Conservation (phyloP, 2,113 vertebrate genomes). For the Xiphorhynchus elegans region DNA sequence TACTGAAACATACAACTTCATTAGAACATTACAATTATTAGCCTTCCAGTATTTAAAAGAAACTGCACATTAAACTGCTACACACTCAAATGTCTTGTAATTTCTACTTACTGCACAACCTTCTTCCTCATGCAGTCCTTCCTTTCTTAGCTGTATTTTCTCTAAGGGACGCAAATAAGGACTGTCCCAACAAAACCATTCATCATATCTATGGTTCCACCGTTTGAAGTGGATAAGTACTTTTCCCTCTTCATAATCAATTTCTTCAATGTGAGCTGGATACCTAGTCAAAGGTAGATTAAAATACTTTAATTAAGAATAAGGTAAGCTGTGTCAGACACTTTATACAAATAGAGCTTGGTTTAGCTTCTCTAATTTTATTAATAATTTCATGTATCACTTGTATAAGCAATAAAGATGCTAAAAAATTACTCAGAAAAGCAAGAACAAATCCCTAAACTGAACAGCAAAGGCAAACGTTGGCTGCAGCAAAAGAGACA, state of each 20-base stretch:
- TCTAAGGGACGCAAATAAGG: slow-evolving; percentile 91
- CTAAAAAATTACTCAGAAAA: not conserved
- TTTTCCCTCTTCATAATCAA: slow-evolving; percentile 92
- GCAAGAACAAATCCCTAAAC: not conserved
- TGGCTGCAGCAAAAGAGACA: not conserved
- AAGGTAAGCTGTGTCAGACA: not conserved
- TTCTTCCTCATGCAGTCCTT: slow-evolving; percentile 87
- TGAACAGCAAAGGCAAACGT: not conserved
- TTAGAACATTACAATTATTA: not conserved
- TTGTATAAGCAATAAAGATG: not conserved
- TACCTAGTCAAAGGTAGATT: slow-evolving; percentile 81
- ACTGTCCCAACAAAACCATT: slow-evolving; percentile 97
- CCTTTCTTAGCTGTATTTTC: slow-evolving; percentile 90
- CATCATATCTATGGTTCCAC: slow-evolving; percentile 96
- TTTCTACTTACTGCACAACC: slow-evolving; percentile 82
- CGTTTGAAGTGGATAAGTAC: slow-evolving; percentile 93
- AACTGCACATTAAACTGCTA: not conserved
- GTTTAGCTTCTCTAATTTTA: not conserved
- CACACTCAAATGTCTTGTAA: not conserved
- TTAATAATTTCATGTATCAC: not conserved
- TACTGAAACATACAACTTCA: not conserved
- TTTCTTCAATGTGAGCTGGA: slow-evolving; percentile 92
- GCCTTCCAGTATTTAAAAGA: not conserved
- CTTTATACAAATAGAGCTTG: not conserved
- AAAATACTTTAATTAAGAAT: not conserved